A percentile compares a stretch with the other conserved stretches of the same genome.
phyloP scores from a whole-genome alignment of 2,797 vertebrate species.

The Chromis chromis region DNA sequence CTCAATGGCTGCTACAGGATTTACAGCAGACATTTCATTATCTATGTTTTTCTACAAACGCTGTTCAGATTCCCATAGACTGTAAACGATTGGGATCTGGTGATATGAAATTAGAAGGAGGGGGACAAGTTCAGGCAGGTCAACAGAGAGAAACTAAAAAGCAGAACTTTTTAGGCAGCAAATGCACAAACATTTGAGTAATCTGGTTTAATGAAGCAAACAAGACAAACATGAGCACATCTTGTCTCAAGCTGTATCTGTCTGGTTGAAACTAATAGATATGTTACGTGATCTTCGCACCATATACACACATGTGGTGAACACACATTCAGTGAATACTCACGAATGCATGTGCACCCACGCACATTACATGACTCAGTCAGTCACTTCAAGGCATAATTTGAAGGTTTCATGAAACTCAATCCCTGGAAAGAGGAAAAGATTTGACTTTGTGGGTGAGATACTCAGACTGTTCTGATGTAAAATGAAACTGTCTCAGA shows the following conservation, averaged over 20 bases:
- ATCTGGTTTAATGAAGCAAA: constrained; percentile 26
- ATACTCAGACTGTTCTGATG: constrained; percentile 58
- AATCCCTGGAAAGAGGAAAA: constrained; percentile 71
- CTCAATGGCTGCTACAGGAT: constrained; percentile 8
- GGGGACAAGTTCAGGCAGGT: constrained; percentile 17
- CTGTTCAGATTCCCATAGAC: constrained; percentile 10
- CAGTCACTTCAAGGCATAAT: constrained; percentile 49
- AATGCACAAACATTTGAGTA: constrained; percentile 5
- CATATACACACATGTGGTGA: constrained; percentile 35
- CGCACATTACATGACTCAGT: constrained; percentile 55
- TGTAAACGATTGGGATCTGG: constrained; percentile 3
- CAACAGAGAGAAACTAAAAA: constrained; percentile 8
- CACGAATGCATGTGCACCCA: constrained; percentile 31
- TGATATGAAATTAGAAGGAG: constrained; percentile 15
- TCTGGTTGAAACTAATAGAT: constrained; percentile 22
- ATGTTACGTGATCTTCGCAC: constrained; percentile 26
- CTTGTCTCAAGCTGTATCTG: constrained; percentile 2
- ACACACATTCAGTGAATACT: constrained; percentile 26
- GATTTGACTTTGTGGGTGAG: constrained; percentile 66
- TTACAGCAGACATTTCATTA: constrained; percentile 15
- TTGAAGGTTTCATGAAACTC: constrained; percentile 65
- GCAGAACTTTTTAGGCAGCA: too few relatives aligned
- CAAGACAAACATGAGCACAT: constrained; percentile 15
- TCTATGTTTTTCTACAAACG: constrained; percentile 3
- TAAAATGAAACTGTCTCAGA: constrained; percentile 70